These are phyloP conservation scores for Thalpophila matura DNA, from an alignment of 2,888 invertebrate species.

Conservation along the genomic window DNA sequence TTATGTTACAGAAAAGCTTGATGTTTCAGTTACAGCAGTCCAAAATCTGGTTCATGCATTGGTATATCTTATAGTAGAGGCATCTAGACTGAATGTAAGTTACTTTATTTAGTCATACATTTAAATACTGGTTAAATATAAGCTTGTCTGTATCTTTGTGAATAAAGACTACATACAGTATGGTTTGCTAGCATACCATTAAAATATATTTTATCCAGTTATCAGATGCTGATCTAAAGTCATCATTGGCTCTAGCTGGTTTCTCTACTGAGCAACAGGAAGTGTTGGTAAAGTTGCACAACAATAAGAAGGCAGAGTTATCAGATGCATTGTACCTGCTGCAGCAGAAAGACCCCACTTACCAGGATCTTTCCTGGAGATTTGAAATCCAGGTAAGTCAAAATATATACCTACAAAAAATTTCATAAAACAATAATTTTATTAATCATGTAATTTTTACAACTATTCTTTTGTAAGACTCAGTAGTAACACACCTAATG, in stretches of 20 bases:
- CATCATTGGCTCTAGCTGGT: conserved; percentile 87
- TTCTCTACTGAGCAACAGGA: conserved; percentile 91
- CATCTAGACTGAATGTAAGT: conserved; percentile 93
- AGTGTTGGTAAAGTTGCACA: conserved; percentile 91
- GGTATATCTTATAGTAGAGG: conserved; percentile 93
- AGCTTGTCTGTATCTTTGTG: neutral
- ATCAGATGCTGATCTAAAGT: conserved; percentile 83
- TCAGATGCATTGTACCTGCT: conserved; percentile 86
- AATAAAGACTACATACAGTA: neutral
- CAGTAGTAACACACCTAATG: neutral
- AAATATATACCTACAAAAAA: too few relatives aligned
- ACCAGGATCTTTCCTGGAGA: conserved; percentile 85
- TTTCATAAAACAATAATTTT: neutral
- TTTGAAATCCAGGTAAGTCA: conserved; percentile 84
- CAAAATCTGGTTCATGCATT: conserved; percentile 93
- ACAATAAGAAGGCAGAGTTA: conserved; percentile 89
- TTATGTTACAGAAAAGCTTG: conserved; percentile 90
- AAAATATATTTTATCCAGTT: conserved; percentile 69
- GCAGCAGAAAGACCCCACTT: conserved; percentile 80
- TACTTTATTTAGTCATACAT: neutral
- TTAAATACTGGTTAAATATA: too few relatives aligned
- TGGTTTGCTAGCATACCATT: neutral
- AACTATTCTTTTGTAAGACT: neutral
- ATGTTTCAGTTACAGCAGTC: conserved; percentile 88
- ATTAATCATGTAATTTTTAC: neutral